Conservation (phyloP, 1,140 invertebrate species). For the Kradibia gibbosae region DNA sequence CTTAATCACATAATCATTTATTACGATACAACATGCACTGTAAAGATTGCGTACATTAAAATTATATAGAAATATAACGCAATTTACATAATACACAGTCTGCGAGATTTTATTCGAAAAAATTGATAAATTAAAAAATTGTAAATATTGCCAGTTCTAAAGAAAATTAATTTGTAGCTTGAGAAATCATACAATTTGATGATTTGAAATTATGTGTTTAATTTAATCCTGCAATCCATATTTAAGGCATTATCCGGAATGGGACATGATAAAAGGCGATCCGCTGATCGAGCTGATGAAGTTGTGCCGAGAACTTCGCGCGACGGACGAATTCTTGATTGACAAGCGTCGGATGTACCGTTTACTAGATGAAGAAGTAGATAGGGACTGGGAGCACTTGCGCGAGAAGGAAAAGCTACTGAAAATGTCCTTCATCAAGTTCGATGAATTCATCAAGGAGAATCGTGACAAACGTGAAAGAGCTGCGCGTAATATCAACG, state of each 20-base stretch:
- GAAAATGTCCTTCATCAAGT: slow-evolving; percentile 75
- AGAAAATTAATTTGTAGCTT: no score
- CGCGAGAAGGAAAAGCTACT: slow-evolving; percentile 70
- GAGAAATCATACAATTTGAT: no score
- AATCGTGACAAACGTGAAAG: slow-evolving; percentile 75
- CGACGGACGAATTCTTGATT: slow-evolving; percentile 69
- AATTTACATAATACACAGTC: no score
- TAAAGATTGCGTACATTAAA: no score
- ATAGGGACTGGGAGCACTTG: slow-evolving; percentile 73
- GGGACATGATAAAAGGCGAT: slow-evolving; percentile 73
- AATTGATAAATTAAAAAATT: no score
- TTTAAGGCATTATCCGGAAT: slow-evolving; percentile 74
- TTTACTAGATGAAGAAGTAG: slow-evolving; percentile 65
- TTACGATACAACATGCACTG: no score
- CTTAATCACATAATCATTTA: no score
- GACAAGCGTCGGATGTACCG: slow-evolving; percentile 67
- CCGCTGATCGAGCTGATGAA: slow-evolving; percentile 73
- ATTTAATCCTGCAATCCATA: no score
- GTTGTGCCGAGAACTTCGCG: slow-evolving; percentile 69
- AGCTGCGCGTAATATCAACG: slow-evolving; percentile 72
- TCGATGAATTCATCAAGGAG: slow-evolving; percentile 75
- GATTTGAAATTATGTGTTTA: no score
- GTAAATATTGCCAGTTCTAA: no score
- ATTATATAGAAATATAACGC: no score
- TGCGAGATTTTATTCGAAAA: no score